phyloP scores from a whole-genome alignment of 2,888 invertebrate genomes.

The Drosophila prolongata region DNA sequence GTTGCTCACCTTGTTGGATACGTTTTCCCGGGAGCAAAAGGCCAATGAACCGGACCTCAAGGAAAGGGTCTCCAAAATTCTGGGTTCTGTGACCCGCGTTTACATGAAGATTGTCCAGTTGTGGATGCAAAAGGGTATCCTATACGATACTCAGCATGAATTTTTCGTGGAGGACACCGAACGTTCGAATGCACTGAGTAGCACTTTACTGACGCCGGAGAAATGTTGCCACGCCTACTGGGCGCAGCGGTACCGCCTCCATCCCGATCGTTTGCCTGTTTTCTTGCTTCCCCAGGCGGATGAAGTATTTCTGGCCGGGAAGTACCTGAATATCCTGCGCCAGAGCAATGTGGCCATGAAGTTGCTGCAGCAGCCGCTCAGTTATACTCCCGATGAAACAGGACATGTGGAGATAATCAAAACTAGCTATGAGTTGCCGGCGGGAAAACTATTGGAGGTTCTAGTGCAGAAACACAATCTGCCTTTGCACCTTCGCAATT shows the following conservation, averaged over 20 bases:
- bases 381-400: slow-evolving; percentile 34
- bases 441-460: slow-evolving; percentile 44
- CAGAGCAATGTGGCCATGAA: slow-evolving; percentile 62
- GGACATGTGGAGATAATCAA: slow-evolving; percentile 33
- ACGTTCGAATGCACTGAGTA: slow-evolving; percentile 39
- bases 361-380: slow-evolving; percentile 48
- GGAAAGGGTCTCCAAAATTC: slow-evolving; percentile 14
- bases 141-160: slow-evolving; percentile 55
- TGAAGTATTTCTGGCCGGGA: slow-evolving; percentile 55
- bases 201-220: slow-evolving; percentile 50
- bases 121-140: slow-evolving; percentile 65
- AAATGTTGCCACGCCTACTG: slow-evolving; percentile 61
- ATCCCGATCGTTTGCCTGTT: slow-evolving; percentile 43
- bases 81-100: slow-evolving; percentile 34
- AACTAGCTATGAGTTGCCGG: slow-evolving; percentile 57
- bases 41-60: slow-evolving; percentile 8
- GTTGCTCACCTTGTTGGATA: slow-evolving; percentile 51
- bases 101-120: slow-evolving; percentile 68
- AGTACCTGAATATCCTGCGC: slow-evolving; percentile 60
- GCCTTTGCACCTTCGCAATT: slow-evolving; percentile 44
- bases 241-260: slow-evolving; percentile 47
- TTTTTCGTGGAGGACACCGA: slow-evolving; percentile 63
- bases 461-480: slow-evolving; percentile 43
- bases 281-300: slow-evolving; percentile 42
- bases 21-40: slow-evolving; percentile 30